These are phyloP conservation scores for Suillia variegata DNA, from an alignment of 2,888 invertebrate genomes.

Conservation along the genomic window DNA sequence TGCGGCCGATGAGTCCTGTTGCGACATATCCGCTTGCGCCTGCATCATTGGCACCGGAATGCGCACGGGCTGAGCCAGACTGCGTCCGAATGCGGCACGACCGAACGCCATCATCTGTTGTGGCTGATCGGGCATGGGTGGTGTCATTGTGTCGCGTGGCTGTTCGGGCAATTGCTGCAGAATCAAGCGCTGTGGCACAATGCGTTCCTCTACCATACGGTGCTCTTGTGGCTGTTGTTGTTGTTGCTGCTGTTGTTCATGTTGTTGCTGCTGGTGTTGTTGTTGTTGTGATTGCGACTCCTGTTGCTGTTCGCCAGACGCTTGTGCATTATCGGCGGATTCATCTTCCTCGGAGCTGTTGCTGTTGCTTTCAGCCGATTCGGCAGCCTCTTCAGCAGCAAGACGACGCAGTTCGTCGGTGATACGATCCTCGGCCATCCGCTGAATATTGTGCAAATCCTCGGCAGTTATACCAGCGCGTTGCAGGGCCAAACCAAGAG, in stretches of 20 bases:
- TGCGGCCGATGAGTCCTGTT: conserved; percentile 57
- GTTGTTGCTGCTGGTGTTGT: conserved; percentile 42
- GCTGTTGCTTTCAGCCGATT: conserved; percentile 44
- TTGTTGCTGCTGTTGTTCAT: conserved; percentile 37
- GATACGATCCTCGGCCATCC: conserved; percentile 60
- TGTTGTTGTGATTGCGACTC: conserved; percentile 49
- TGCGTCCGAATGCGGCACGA: conserved; percentile 61
- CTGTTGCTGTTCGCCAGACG: conserved; percentile 36
- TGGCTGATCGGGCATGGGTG: conserved; percentile 57
- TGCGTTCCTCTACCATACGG: conserved; percentile 53
- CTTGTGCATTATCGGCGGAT: conserved; percentile 24
- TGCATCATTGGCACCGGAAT: conserved; percentile 66
- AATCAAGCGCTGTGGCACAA: conserved; percentile 48
- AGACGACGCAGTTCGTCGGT: conserved; percentile 57
- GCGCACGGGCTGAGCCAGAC: conserved; percentile 62
- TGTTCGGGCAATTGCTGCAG: conserved; percentile 57
- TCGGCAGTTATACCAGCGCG: conserved; percentile 61
- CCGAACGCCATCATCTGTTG: conserved; percentile 54
- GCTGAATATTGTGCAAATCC: conserved; percentile 60
- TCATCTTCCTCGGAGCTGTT: conserved; percentile 49
- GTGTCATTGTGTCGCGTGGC: conserved; percentile 57
- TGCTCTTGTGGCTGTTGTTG: conserved; percentile 31
- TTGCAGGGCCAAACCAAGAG: conserved; percentile 57
- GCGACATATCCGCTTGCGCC: conserved; percentile 63
- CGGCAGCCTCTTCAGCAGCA: conserved; percentile 51